Evolutionary conservation across 2,113 vertebrate species (phyloP).

Genomic region (Vulpes ferrilata): DNA sequence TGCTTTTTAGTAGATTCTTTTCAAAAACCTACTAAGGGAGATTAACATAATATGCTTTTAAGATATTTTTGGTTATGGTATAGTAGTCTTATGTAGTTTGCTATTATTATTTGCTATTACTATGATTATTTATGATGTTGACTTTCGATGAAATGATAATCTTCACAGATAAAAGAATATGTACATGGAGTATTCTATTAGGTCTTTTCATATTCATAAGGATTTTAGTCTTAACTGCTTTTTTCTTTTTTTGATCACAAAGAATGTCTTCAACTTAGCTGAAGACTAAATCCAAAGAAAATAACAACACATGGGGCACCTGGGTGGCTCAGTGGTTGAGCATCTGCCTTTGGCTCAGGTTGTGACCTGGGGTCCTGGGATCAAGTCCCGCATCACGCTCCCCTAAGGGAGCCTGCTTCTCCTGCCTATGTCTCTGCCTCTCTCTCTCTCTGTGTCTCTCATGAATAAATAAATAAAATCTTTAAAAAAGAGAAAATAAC

Average conservation of each 20-base stretch:
- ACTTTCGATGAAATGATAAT: constrained; percentile 13
- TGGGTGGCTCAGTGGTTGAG: too few species aligned
- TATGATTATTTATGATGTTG: background rate
- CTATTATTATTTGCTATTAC: constrained; percentile 6
- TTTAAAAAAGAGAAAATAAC: background rate
- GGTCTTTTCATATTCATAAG: background rate
- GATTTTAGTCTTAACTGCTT: constrained; percentile 32
- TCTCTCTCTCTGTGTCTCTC: too few species aligned
- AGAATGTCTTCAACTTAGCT: constrained; percentile 41
- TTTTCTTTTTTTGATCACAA: constrained; percentile 25
- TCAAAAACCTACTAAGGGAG: background rate
- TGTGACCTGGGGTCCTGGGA: too few species aligned
- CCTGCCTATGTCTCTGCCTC: too few species aligned
- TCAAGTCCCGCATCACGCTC: too few species aligned
- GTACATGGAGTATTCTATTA: background rate
- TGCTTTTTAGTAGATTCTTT: background rate
- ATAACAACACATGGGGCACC: background rate
- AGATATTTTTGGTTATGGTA: background rate
- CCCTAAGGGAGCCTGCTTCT: too few species aligned
- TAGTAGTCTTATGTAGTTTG: background rate
- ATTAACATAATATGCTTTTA: constrained; percentile 17
- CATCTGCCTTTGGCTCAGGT: too few species aligned
- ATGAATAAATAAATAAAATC: too few species aligned
- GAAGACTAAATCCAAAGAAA: constrained; percentile 11
- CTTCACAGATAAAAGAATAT: constrained; percentile 19